Evolutionary conservation across 1,140 invertebrate genomes (phyloP), one percentile per base, ranked within the genome.

Genomic region (Hormaphis cornu): DNA sequence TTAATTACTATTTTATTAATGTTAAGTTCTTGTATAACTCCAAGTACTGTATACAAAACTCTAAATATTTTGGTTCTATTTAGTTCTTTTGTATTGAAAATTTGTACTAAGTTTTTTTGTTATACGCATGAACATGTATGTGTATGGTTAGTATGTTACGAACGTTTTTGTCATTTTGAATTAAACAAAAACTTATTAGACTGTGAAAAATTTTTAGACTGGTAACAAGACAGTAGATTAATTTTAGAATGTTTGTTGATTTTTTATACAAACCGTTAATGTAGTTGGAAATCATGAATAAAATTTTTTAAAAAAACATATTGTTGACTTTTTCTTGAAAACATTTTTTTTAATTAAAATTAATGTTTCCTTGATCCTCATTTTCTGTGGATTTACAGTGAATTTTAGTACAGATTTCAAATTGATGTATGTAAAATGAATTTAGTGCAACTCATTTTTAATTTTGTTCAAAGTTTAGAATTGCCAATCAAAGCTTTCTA

Each of bases 181-280:
- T 20, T 33, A 22, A 50, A 5, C 26, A 22, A 33, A 20, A 30
- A 35, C 22, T 26, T 28, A 10, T 42, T 61, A 61, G 58, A 61
- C 40, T 61, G 58, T 48, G 6, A 8, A 12, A 61, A 12, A 61
- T 18, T 46, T 44, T 30, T 48, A 66, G 44, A 66, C 61, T 66
- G 61, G 61, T 66, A 66, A 66, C 61, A 66, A 66, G 28, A 66
- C 61, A 66, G 61, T 48, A 66, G 61, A 66, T 66, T 48, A 33
- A 66, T 66, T 50, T 66, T 66, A 66, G 61, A 66, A 35, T 20
- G 59, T 63, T 61, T 63, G 44, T 66, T 66, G 42, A 66, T 61
- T 61, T 66, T 66, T 46, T 66, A 66, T 66, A 66, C 61, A 48
- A 66, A 66, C 42, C 22, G 40, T 58, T 66, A 48, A 50, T 50